Evolutionary conservation across 1,140 invertebrate species (phyloP).

Genomic region (Antheraea mylitta): DNA sequence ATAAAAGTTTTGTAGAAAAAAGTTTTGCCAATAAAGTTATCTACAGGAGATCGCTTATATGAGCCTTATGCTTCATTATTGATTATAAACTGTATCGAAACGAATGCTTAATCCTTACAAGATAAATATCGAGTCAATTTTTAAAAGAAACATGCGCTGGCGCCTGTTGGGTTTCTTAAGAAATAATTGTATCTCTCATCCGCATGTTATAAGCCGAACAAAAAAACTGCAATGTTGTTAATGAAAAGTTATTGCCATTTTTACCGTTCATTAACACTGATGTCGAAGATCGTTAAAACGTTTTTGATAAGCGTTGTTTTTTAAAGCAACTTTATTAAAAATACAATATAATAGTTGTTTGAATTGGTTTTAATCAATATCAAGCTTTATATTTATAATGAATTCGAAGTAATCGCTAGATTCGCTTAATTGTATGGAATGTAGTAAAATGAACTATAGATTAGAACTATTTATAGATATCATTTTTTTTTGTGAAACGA

Average conservation of each 20-base stretch:
- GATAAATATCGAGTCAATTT: slow-evolving; percentile 44
- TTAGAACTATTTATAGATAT: no score
- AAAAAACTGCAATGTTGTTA: slow-evolving; percentile 31
- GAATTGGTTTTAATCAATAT: no score
- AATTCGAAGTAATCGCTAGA: no score
- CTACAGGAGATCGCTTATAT: slow-evolving; percentile 20
- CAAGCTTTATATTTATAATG: no score
- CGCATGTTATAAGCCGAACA: slow-evolving; percentile 25
- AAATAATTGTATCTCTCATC: slow-evolving; percentile 43
- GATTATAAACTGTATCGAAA: slow-evolving; percentile 45
- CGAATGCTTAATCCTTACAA: slow-evolving; percentile 46
- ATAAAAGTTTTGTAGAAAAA: slow-evolving; percentile 16
- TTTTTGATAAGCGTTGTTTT: neutral
- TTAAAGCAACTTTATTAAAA: neutral
- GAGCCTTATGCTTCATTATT: slow-evolving; percentile 40
- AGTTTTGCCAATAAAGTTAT: slow-evolving; percentile 4
- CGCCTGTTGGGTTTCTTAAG: slow-evolving; percentile 39
- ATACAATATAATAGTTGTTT: no score
- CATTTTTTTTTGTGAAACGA: no score
- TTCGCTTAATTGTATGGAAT: no score
- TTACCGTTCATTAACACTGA: slow-evolving; percentile 21
- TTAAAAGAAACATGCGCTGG: slow-evolving; percentile 22
- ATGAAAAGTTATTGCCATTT: slow-evolving; percentile 27
- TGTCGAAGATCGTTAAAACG: slow-evolving; percentile 9
- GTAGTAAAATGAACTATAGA: no score